phyloP scores from a whole-genome alignment of 2,888 invertebrate genomes.

The Oegoconia quadripuncta region DNA sequence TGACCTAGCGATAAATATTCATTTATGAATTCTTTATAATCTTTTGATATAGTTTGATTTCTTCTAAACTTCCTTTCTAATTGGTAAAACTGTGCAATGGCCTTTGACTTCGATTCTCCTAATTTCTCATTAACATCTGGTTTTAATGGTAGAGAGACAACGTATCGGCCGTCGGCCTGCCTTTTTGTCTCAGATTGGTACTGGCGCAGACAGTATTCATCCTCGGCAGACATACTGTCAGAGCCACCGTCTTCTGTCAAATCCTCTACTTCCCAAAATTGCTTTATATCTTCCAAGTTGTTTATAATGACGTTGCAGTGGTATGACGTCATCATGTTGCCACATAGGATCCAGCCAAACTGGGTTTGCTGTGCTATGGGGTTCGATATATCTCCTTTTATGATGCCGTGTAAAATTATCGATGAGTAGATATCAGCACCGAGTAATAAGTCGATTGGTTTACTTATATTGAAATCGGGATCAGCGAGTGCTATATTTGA shows the following conservation, averaged over 20 bases:
- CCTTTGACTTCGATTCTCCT: slow-evolving; percentile 14
- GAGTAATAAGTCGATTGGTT: too few relatives aligned
- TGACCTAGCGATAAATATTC: slow-evolving; percentile 2
- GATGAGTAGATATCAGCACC: too few relatives aligned
- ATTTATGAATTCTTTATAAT: too few relatives aligned
- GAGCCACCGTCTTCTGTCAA: slow-evolving; percentile 7
- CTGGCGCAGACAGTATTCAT: slow-evolving; percentile 8
- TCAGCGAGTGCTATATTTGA: slow-evolving; percentile 19
- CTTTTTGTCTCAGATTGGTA: slow-evolving; percentile 11
- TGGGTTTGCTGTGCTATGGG: slow-evolving; percentile 23
- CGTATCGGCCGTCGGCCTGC: slow-evolving; percentile 11
- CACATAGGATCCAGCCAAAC: slow-evolving; percentile 22
- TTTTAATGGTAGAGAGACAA: slow-evolving; percentile 7
- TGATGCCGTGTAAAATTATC: slow-evolving; percentile 13
- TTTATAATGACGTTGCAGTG: slow-evolving; percentile 15
- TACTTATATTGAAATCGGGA: slow-evolving; percentile 23
- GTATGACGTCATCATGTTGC: slow-evolving; percentile 9
- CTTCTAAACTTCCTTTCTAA: too few relatives aligned
- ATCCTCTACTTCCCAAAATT: slow-evolving; percentile 17
- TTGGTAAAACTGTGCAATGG: slow-evolving; percentile 9
- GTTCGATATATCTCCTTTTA: slow-evolving; percentile 9
- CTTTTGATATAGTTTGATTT: too few relatives aligned
- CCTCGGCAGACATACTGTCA: slow-evolving; percentile 8
- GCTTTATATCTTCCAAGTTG: slow-evolving; percentile 12
- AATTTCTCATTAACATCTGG: slow-evolving; percentile 10